Conservation (phyloP, 2,888 invertebrate species). For the Conus canariensis region DNA sequence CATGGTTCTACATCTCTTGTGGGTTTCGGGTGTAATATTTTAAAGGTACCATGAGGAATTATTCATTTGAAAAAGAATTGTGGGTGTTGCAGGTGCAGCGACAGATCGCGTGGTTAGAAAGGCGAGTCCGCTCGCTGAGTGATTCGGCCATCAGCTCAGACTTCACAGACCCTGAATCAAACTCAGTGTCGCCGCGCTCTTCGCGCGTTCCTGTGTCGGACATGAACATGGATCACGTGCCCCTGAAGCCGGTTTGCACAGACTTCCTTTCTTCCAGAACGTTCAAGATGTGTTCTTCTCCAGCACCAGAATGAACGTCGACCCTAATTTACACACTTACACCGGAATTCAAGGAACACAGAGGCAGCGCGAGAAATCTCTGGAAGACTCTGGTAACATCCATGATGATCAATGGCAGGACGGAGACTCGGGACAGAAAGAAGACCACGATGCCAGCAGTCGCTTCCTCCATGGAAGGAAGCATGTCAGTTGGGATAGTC, state of each 20-base stretch:
- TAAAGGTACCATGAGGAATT: too few species aligned
- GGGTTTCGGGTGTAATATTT: too few species aligned
- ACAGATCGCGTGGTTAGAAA: conserved; percentile 60
- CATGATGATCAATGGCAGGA: conserved; percentile 54
- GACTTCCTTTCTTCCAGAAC: not conserved
- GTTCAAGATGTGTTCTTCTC: conserved; percentile 29
- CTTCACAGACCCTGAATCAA: conserved; percentile 70
- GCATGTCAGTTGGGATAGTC: conserved; percentile 8
- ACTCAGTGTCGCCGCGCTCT: conserved; percentile 62
- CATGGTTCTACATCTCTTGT: too few species aligned
- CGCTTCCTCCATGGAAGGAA: not conserved
- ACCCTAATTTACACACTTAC: not conserved
- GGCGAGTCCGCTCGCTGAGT: conserved; percentile 64
- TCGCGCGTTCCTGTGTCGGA: conserved; percentile 57
- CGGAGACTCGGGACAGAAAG: not conserved
- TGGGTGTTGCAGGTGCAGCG: conserved; percentile 55
- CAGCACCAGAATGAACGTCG: not conserved
- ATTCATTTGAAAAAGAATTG: too few species aligned
- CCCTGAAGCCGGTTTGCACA: not conserved
- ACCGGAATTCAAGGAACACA: not conserved
- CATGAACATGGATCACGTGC: not conserved
- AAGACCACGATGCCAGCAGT: not conserved
- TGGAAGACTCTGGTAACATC: conserved; percentile 61
- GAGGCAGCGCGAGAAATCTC: conserved; percentile 48
- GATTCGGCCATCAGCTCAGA: conserved; percentile 76